These are phyloP conservation scores for Mnemiopsis leidyi DNA, from an alignment of 37 sponge, comb jelly and placozoan genomes.

Conservation along the genomic window DNA sequence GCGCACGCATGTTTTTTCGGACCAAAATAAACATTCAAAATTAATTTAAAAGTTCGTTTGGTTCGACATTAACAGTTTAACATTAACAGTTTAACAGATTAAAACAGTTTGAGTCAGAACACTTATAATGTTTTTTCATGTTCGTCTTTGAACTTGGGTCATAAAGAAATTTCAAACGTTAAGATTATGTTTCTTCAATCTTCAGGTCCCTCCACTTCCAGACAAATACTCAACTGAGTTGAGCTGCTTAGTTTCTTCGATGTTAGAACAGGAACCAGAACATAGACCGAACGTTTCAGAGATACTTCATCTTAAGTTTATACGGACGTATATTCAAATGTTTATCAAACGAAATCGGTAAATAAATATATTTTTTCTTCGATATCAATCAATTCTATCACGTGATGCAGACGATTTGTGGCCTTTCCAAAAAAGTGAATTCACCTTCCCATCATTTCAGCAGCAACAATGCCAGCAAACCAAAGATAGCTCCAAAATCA, in stretches of 20 bases:
- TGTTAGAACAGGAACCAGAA: slow-evolving; percentile 75
- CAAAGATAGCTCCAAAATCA: background rate
- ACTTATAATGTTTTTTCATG: no score
- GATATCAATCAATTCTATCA: background rate
- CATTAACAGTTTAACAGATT: no score
- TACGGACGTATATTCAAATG: slow-evolving; percentile 74
- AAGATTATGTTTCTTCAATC: background rate
- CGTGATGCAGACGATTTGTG: no score
- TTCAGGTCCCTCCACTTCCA: slow-evolving; percentile 75
- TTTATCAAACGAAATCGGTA: slow-evolving; percentile 74
- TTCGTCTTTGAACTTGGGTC: no score
- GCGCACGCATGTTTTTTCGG: background rate
- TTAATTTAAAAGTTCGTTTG: background rate
- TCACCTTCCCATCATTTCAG: background rate
- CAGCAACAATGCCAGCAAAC: background rate
- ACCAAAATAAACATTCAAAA: background rate
- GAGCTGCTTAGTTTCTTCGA: slow-evolving; percentile 68
- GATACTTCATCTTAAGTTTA: slow-evolving; percentile 72
- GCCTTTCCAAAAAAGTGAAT: background rate
- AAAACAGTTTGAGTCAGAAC: no score
- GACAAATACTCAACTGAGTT: slow-evolving; percentile 74
- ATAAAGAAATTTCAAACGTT: no score
- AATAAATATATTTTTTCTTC: background rate
- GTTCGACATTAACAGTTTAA: background rate
- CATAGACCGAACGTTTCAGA: slow-evolving; percentile 76